Conservation (phyloP, 2,113 vertebrate genomes). For the Symphodus melops region DNA sequence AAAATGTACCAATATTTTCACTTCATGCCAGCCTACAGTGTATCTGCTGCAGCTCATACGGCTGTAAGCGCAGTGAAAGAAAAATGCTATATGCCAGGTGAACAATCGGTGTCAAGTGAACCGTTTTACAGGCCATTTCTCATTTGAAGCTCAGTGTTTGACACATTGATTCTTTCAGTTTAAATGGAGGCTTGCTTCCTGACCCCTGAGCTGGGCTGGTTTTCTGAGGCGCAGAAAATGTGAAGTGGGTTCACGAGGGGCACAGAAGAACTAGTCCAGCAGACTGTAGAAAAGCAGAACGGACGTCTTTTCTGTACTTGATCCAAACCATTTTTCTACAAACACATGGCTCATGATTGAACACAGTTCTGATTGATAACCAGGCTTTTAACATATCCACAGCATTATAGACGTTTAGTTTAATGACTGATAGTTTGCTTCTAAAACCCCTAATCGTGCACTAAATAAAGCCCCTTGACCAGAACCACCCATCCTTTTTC, state of each 20-base stretch:
- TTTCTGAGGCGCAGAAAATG: neutral
- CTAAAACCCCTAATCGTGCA: too few species aligned
- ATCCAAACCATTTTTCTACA: slow-evolving; percentile 9
- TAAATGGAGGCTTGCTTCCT: slow-evolving; percentile 18
- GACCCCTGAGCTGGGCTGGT: slow-evolving; percentile 8
- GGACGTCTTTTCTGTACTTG: neutral
- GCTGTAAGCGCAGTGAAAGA: neutral
- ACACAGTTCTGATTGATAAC: too few species aligned
- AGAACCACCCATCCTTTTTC: too few species aligned
- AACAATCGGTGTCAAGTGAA: too few species aligned
- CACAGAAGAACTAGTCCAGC: neutral
- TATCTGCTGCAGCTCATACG: neutral
- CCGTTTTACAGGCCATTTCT: slow-evolving; percentile 2
- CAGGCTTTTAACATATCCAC: too few species aligned
- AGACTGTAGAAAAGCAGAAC: neutral
- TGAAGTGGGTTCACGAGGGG: slow-evolving; percentile 6
- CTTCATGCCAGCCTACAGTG: too few species aligned
- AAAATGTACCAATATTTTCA: too few species aligned
- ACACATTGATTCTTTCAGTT: slow-evolving; percentile 19
- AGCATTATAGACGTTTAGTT: too few species aligned
- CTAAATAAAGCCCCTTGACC: too few species aligned
- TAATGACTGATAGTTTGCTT: too few species aligned
- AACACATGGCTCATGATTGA: neutral
- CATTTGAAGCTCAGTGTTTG: slow-evolving; percentile 34
- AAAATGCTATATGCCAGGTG: neutral